phyloP scores from a whole-genome alignment of 2,113 vertebrate species.

The Ageneiosus marmoratus region DNA sequence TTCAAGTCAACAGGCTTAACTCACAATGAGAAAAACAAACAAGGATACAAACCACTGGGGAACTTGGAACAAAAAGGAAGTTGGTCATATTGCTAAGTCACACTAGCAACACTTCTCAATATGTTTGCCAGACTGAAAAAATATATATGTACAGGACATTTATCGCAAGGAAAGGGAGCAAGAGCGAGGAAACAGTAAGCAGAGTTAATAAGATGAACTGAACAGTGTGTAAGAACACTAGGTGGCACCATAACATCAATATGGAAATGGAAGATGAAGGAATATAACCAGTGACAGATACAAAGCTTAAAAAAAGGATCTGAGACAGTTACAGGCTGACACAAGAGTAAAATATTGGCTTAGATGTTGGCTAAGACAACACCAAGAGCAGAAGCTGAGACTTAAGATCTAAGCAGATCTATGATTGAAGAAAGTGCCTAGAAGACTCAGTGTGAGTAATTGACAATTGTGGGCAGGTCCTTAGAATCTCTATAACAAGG shows the following conservation, averaged over 20 bases:
- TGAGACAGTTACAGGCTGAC: background rate
- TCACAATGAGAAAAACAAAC: background rate
- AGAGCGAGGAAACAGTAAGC: background rate
- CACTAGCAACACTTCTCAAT: background rate
- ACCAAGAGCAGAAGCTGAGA: background rate
- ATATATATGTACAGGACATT: background rate
- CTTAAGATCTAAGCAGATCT: background rate
- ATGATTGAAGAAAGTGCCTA: background rate
- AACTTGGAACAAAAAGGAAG: background rate
- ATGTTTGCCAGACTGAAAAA: background rate
- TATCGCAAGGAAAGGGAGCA: background rate
- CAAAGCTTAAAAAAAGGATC: background rate
- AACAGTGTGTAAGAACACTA: constrained; percentile 11
- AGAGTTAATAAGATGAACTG: background rate
- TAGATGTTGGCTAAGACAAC: background rate
- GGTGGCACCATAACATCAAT: constrained; percentile 2
- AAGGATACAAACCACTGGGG: background rate
- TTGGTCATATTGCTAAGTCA: background rate
- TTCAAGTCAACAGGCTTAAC: background rate
- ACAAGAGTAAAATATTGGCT: no score
- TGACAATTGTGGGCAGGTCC: background rate
- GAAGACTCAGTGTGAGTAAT: background rate
- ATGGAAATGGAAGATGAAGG: background rate
- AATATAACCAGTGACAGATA: background rate
- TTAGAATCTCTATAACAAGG: background rate